Percentiles rank a stretch among this genome's conserved stretches.
phyloP scores from a whole-genome alignment of 2,113 vertebrate species.

The Clarias batrachus region DNA sequence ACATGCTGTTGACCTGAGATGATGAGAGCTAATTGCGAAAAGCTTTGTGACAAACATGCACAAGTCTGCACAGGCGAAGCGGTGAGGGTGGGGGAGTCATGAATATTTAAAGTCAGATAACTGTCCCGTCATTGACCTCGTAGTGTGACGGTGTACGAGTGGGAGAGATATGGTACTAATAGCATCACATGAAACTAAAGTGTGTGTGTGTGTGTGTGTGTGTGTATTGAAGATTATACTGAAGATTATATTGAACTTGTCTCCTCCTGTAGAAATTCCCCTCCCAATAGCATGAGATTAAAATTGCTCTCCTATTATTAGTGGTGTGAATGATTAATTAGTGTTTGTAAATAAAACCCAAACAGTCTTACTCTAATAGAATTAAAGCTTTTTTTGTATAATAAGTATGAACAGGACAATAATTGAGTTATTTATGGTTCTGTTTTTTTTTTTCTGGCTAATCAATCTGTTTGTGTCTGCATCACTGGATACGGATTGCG shows the following conservation, averaged over 20 bases:
- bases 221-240: background rate
- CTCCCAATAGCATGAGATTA: too few relatives aligned
- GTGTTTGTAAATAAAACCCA: conserved; percentile 16
- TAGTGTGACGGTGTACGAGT: conserved; percentile 6
- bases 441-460: background rate
- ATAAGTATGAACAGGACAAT: background rate
- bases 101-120: conserved; percentile 30
- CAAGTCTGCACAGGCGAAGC: background rate
- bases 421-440: conserved; percentile 14
- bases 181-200: background rate
- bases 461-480: conserved; percentile 15
- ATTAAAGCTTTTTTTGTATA: conserved; percentile 1
- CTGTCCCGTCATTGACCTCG: conserved; percentile 17
- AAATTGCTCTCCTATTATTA: conserved; percentile 28
- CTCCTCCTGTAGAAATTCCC: background rate
- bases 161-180: background rate
- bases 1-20: conserved; percentile 20
- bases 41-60: conserved; percentile 16
- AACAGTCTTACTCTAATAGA: conserved; percentile 1
- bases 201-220: background rate
- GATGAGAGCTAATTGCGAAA: conserved; percentile 21
- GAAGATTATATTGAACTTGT: background rate
- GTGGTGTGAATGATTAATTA: conserved; percentile 21
- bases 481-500: background rate
- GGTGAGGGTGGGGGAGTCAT: background rate